Base-by-base conservation (phyloP, 1,140 invertebrate species). In the Sycophila sp. region DNA sequence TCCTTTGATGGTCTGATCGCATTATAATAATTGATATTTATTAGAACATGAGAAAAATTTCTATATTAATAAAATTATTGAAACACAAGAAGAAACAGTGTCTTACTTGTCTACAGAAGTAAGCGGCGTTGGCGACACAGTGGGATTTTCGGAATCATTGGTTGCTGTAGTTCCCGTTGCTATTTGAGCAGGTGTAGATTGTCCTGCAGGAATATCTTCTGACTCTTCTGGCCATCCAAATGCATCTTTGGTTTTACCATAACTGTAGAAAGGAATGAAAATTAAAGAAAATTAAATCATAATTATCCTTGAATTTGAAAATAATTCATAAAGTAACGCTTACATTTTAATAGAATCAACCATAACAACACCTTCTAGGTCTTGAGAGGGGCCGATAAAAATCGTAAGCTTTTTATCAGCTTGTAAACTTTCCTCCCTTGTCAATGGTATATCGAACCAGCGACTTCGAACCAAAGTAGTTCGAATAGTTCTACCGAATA, bases 211-310 rank as follows among this genome's bases (percentile, higher is more conserved):
- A 32, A 92, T 89, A 71, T 98, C 96, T 78, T 98, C 96, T 13
- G 89, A 91, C 80, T 98, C 97, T 83, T 99, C 97, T 0, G 97
- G 96, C 97, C 97, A 99, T 45, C 96, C 96, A 85, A 99, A 98
- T 0, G 92, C 88, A 81, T 98, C 97, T 87, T 98, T 99, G 3
- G 94, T 95, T 86, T 98, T 98, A 2, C 96, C 96, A 83, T 98
- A 95, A 72, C 89, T 91, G 26, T 32, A 65, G 70, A 36, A 49
- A 28, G 34, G 22, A 56, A 71, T 47, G 36, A 24, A 51, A 58
- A 15, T 64, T 24, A 47, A 36, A 51, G 17, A 22, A 30, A 47
- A 22, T 47, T 8, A 11, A 47, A 2, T 2, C 19, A 8, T 8
- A 10, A 22, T 47, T 19, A 19, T 4, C 5, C 67, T 30, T n/a